Conservation (phyloP, 1,140 invertebrate species). For the Bombus polaris region DNA sequence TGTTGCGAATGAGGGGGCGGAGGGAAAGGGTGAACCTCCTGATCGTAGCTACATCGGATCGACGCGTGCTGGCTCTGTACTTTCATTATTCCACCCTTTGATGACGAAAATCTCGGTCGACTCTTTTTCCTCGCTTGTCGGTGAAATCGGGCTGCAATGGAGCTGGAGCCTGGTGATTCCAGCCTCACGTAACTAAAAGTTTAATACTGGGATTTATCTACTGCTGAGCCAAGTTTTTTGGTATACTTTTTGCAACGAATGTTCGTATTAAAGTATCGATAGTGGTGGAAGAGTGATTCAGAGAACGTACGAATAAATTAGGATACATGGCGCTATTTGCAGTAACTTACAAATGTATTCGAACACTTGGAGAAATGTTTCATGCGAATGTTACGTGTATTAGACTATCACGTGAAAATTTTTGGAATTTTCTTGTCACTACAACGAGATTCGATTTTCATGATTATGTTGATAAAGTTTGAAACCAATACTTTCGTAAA, state of each 20-base stretch:
- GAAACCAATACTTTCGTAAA: too few relatives aligned
- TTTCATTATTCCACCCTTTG: constrained; percentile 20
- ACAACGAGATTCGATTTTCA: too few relatives aligned
- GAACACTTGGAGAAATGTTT: too few relatives aligned
- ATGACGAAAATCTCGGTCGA: not conserved
- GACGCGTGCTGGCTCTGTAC: constrained; percentile 2
- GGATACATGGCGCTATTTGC: not conserved
- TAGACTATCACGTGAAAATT: too few relatives aligned
- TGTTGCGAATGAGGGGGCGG: constrained; percentile 11
- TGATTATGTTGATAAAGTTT: too few relatives aligned
- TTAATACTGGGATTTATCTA: not conserved
- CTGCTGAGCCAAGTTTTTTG: not conserved
- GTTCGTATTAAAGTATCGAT: too few relatives aligned
- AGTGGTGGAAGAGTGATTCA: not conserved
- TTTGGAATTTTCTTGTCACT: too few relatives aligned
- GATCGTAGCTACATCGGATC: constrained; percentile 38
- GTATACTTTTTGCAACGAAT: not conserved
- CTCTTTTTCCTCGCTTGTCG: not conserved
- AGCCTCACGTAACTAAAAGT: not conserved
- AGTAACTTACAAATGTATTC: too few relatives aligned
- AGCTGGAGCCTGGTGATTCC: not conserved
- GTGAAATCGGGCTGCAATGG: not conserved
- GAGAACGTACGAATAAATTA: not conserved
- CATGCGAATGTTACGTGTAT: too few relatives aligned
- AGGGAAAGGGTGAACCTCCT: constrained; percentile 15